phyloP scores from a whole-genome alignment of 1,140 invertebrate species.

The Eurosta solidaginis region DNA sequence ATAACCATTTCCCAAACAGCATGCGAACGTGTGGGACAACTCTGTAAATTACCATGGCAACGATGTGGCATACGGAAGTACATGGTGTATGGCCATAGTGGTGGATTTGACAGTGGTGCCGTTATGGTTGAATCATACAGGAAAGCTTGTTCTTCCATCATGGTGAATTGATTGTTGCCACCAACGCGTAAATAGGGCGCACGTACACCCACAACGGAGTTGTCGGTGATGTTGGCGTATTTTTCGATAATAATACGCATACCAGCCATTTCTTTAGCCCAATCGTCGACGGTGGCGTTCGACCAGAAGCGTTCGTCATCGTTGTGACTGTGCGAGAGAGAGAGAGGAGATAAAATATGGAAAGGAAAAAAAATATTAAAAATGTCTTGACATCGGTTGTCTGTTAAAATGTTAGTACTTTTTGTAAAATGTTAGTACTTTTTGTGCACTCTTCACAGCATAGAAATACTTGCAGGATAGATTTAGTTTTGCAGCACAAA shows the following conservation, averaged over 20 bases:
- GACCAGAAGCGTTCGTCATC: slow-evolving; percentile 94
- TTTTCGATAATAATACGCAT: slow-evolving; percentile 92
- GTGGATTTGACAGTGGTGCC: slow-evolving; percentile 87
- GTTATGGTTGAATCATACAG: slow-evolving; percentile 95
- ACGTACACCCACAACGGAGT: slow-evolving; percentile 90
- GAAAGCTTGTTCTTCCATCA: slow-evolving; percentile 97
- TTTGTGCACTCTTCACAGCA: too few species aligned
- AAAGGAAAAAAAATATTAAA: not conserved
- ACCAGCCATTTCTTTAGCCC: slow-evolving; percentile 96
- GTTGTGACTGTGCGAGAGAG: slow-evolving; percentile 72
- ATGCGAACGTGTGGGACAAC: slow-evolving; percentile 88
- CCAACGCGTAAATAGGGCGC: slow-evolving; percentile 92
- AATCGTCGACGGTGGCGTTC: slow-evolving; percentile 88
- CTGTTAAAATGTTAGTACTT: not conserved
- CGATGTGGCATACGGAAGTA: slow-evolving; percentile 96
- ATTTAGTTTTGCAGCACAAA: too few species aligned
- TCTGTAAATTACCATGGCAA: slow-evolving; percentile 91
- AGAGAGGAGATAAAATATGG: slow-evolving; percentile 31
- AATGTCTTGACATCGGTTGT: not conserved
- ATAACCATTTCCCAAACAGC: slow-evolving; percentile 98
- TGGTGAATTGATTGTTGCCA: slow-evolving; percentile 95
- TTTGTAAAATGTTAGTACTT: too few species aligned
- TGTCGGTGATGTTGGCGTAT: slow-evolving; percentile 90
- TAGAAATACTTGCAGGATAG: too few species aligned
- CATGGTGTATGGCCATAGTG: slow-evolving; percentile 96